These are phyloP conservation scores for Coluber constrictor DNA, from an alignment of 2,797 vertebrate genomes.

Conservation along the genomic window DNA sequence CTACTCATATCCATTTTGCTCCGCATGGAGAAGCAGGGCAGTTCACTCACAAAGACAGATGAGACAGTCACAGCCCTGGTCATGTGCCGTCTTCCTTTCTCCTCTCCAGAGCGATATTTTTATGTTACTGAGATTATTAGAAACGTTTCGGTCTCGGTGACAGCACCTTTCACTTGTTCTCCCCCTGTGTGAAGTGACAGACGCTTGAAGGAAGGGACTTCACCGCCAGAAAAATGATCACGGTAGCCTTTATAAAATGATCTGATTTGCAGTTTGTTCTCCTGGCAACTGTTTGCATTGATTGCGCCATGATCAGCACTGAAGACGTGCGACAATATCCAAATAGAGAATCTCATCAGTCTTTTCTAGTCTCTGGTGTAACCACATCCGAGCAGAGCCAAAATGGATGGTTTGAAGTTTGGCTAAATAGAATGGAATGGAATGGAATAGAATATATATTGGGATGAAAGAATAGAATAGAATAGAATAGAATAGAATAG, in stretches of 20 bases:
- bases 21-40: slow-evolving; percentile 25
- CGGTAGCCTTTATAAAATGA: slow-evolving; percentile 36
- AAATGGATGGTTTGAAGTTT: slow-evolving; percentile 13
- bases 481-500: neutral
- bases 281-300: slow-evolving; percentile 50
- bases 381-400: slow-evolving; percentile 23
- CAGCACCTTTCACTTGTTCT: slow-evolving; percentile 49
- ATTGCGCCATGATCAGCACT: slow-evolving; percentile 4
- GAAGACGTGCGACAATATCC: neutral
- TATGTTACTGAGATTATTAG: slow-evolving; percentile 46
- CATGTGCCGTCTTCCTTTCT: neutral
- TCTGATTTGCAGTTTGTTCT: slow-evolving; percentile 41
- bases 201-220: neutral
- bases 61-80: slow-evolving; percentile 38
- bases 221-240: neutral
- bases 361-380: slow-evolving; percentile 43
- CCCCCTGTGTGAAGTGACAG: slow-evolving; percentile 39
- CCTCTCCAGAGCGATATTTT: slow-evolving; percentile 49
- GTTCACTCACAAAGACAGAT: slow-evolving; percentile 66
- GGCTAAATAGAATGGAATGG: slow-evolving; percentile 6
- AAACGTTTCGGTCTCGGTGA: slow-evolving; percentile 25
- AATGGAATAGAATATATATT: too few species aligned
- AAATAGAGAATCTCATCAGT: slow-evolving; percentile 21
- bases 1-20: slow-evolving; percentile 57
- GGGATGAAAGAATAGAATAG: neutral